Percentiles rank a stretch among this genome's conserved stretches.
These are phyloP conservation scores for Threskiornis aethiopicus DNA, from an alignment of 2,797 vertebrate species.

Conservation along the genomic window DNA sequence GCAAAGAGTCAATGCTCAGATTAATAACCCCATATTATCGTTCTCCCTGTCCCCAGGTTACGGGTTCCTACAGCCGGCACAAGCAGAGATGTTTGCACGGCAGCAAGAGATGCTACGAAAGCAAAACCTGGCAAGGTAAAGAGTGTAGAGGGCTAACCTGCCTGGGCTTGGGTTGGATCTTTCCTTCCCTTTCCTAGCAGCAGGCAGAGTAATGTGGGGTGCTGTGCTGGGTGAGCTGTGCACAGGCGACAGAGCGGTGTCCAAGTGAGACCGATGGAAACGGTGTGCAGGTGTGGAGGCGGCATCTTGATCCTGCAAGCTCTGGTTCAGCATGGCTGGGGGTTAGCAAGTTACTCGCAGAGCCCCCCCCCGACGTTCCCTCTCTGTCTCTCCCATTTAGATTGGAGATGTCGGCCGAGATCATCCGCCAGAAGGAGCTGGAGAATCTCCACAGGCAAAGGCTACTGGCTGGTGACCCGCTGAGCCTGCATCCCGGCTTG, in stretches of 20 bases:
- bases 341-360: accelerated
- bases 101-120: constrained; percentile 97
- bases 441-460: constrained; percentile 86
- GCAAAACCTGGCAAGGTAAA: constrained; percentile 93
- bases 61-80: constrained; percentile 91
- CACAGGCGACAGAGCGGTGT: accelerated
- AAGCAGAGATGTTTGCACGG: constrained; percentile 92
- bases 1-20: accelerated
- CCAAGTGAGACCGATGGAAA: accelerated
- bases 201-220: accelerated
- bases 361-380: accelerated
- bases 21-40: background rate
- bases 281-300: accelerated
- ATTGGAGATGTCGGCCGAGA: constrained; percentile 94
- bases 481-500: constrained; percentile 82
- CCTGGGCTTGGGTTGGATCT: background rate
- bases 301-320: background rate
- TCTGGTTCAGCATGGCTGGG: accelerated
- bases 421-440: constrained; percentile 93
- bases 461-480: constrained; percentile 78
- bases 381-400: constrained; percentile 51
- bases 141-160: accelerated
- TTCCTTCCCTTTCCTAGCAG: background rate
- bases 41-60: constrained; percentile 79
- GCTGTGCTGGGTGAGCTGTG: background rate